Percentiles rank a stretch among this genome's conserved stretches.
phyloP scores from a whole-genome alignment of 2,113 vertebrate species.

The Tachycineta bicolor region DNA sequence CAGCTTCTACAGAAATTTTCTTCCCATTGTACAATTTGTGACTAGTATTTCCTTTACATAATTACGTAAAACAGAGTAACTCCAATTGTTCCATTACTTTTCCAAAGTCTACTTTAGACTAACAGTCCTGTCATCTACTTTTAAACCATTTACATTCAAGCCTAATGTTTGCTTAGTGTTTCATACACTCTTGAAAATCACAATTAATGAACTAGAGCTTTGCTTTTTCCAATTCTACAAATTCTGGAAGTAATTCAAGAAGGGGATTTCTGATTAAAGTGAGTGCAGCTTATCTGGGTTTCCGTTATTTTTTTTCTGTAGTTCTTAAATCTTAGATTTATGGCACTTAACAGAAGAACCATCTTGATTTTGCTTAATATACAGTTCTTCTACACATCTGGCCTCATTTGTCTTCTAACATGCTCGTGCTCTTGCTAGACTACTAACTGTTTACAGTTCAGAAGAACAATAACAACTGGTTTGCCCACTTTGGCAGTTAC shows the following conservation, averaged over 20 bases:
- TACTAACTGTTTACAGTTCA: background rate
- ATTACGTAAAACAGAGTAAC: background rate
- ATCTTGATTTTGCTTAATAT: background rate
- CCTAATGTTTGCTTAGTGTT: background rate
- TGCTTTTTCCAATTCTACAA: background rate
- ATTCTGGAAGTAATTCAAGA: background rate
- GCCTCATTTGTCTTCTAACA: background rate
- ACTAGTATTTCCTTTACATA: background rate
- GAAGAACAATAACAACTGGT: background rate
- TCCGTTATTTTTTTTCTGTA: background rate
- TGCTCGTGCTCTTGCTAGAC: background rate
- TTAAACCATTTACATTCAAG: background rate
- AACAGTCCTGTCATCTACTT: background rate
- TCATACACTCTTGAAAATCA: background rate
- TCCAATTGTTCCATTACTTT: background rate
- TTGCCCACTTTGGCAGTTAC: background rate
- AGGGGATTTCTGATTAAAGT: background rate
- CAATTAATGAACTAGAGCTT: background rate
- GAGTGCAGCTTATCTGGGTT: background rate
- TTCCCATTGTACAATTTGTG: background rate
- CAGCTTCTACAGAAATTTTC: background rate
- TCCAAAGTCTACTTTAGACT: background rate
- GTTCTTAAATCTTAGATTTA: background rate
- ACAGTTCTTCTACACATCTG: background rate
- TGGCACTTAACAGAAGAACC: background rate